These are phyloP conservation scores for Cybosia mesomella DNA, from an alignment of 2,888 invertebrate species.

Conservation along the genomic window DNA sequence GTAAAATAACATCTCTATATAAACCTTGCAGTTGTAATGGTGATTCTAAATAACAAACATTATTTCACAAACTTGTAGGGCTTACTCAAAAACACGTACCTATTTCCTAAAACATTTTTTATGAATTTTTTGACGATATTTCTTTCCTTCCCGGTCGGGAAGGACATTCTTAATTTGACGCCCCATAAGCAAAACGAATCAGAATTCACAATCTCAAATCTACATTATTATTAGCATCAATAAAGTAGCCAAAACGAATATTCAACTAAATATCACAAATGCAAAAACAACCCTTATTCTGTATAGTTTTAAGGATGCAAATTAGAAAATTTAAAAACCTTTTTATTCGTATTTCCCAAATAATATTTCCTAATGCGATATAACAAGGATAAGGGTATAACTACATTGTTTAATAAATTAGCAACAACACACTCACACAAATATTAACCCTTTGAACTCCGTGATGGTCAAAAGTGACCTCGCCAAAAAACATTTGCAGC, in stretches of 20 bases:
- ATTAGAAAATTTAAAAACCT: not conserved
- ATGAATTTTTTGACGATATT: no score
- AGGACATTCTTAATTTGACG: not conserved
- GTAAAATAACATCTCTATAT: no score
- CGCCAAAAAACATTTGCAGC: not conserved
- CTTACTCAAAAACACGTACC: no score
- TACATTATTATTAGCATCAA: not conserved
- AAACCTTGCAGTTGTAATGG: no score
- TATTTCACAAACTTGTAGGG: no score
- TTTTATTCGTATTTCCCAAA: not conserved
- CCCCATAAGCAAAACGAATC: not conserved
- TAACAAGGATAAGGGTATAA: not conserved
- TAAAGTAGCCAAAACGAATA: not conserved
- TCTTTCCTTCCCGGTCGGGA: no score
- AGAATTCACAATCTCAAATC: not conserved
- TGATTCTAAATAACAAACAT: no score
- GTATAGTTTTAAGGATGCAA: not conserved
- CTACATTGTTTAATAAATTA: conserved; percentile 29
- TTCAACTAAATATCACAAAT: not conserved
- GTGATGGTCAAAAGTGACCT: not conserved
- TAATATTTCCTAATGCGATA: not conserved
- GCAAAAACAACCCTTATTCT: not conserved
- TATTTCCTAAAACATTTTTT: no score
- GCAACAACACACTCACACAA: conserved; percentile 12
- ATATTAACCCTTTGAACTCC: conserved; percentile 2